Base-by-base conservation (phyloP, 30 jellyfish, hydroid and myxozoan species). In the Clytia hemisphaerica region DNA sequence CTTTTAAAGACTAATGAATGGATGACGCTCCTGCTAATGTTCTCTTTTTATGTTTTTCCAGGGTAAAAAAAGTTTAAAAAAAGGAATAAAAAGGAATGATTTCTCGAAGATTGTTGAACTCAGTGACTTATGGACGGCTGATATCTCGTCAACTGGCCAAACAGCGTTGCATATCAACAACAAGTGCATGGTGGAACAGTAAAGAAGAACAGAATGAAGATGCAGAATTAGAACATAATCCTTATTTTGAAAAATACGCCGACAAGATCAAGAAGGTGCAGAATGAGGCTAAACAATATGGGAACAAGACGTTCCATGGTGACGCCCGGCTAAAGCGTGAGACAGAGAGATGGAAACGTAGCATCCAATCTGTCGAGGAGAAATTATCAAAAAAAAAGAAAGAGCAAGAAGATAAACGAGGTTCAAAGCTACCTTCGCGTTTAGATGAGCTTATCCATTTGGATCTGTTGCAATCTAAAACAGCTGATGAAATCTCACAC, bases 231-330 rank as follows among this genome's bases (percentile, higher is more conserved):
- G 58, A 67, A 34, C 59, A 26, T 6, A 85, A 85, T 58, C 96
- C 96, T 0, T 85, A 77, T 37, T 78, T 29, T 51, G 73, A 64
- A 21, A 85, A 85, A 46, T 85, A 85, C 44, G 91, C 93, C 0
- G 91, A 85, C 32, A 85, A 85, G 63, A 77, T 85, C 14, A 65
- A 72, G 49, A 33, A 60, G 66, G 80, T 79, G 4, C 37, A 62
- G 42, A 25, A 29, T 10, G 72, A 73, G 21, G 70, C 50, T 5
- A 7, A 21, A 21, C 5, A 26, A 22, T 65, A 67, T 2, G 72
- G 78, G 40, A 32, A n/a, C n/a, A n/a, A n/a, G n/a, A n/a, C n/a
- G n/a, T n/a, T n/a, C n/a, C n/a, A n/a, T n/a, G 80, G 77, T 1
- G 9, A 80, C 16, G 4, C 29, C 37, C 83, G 73, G 29, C 40